Conservation (phyloP, 2,797 vertebrate genomes). For the Megalops cyprinoides region DNA sequence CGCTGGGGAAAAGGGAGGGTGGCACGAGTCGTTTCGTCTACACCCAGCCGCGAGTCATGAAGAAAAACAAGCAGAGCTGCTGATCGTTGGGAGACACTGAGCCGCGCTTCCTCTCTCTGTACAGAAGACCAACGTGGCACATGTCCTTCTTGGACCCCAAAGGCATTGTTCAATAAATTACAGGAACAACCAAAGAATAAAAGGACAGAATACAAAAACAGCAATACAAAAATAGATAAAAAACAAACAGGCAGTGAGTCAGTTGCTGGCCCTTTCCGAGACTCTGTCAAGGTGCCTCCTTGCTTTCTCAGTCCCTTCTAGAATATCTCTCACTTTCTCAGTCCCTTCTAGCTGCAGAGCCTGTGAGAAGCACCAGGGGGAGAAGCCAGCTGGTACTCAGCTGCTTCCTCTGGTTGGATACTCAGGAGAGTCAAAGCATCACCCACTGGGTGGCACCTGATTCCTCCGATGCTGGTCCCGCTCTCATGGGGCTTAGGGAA, state of each 20-base stretch:
- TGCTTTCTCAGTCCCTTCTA: not conserved
- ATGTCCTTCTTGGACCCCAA: constrained; percentile 21
- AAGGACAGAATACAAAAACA: not conserved
- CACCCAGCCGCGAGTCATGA: constrained; percentile 15
- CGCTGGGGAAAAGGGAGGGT: not conserved
- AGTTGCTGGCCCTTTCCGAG: not conserved
- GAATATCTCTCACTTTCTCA: not conserved
- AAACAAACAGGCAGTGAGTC: not conserved
- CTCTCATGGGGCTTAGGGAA: too few species aligned
- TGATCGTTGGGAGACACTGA: not conserved
- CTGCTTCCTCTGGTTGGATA: too few species aligned
- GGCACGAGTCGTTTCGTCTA: not conserved
- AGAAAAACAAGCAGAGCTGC: not conserved
- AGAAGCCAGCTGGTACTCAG: too few species aligned
- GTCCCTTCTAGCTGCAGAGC: not conserved
- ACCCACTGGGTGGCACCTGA: too few species aligned
- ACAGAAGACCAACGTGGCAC: constrained; percentile 6
- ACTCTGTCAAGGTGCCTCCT: not conserved
- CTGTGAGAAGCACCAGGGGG: too few species aligned
- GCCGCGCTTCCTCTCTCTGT: not conserved
- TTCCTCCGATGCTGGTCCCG: too few species aligned
- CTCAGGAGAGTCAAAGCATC: too few species aligned
- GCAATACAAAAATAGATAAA: not conserved
- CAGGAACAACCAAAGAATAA: not conserved
- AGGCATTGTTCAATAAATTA: constrained; percentile 39